These are phyloP conservation scores for Chauna torquata DNA, from an alignment of 2,113 vertebrate species.

Conservation along the genomic window DNA sequence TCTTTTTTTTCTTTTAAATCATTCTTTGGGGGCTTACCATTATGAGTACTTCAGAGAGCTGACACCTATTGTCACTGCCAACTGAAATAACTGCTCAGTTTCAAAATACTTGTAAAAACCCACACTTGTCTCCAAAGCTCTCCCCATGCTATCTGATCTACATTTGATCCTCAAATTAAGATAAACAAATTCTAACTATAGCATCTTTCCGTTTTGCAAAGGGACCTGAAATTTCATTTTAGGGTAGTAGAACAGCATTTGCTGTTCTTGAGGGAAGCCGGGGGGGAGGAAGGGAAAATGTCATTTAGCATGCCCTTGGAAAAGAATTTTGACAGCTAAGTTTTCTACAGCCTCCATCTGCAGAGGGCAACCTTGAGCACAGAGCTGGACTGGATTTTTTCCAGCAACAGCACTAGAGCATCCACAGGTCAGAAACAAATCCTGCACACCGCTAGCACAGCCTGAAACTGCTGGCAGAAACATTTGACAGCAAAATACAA, in stretches of 20 bases:
- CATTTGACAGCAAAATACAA: neutral
- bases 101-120: slow-evolving; percentile 12
- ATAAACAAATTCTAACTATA: neutral
- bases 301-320: neutral
- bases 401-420: neutral
- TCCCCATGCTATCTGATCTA: neutral
- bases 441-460: neutral
- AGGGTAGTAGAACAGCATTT: neutral
- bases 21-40: neutral
- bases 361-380: neutral
- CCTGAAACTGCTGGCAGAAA: neutral
- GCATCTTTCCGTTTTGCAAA: neutral
- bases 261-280: neutral
- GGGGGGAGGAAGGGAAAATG: neutral
- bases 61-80: slow-evolving; percentile 22
- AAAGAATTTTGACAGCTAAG: neutral
- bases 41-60: slow-evolving; percentile 20
- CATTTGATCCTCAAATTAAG: slow-evolving; percentile 27
- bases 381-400: neutral
- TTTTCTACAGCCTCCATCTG: neutral
- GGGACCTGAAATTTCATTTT: neutral
- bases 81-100: slow-evolving; percentile 28
- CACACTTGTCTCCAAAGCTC: neutral
- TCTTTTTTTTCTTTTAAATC: neutral
- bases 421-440: neutral